Conservation (phyloP, 2,888 invertebrate genomes). For the Pseudococcus viburni region DNA sequence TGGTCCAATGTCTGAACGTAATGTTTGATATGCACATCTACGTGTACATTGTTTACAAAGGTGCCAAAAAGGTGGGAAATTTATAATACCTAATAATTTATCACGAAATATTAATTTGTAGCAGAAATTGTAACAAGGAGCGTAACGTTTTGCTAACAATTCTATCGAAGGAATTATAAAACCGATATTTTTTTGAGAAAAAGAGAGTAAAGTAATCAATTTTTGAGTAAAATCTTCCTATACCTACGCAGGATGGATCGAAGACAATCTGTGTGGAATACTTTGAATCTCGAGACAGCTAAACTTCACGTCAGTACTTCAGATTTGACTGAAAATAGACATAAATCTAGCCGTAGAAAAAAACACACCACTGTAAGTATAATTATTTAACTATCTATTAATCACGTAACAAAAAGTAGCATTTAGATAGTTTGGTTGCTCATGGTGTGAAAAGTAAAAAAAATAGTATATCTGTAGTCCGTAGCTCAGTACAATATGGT, state of each 20-base stretch:
- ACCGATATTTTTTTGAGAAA: no score
- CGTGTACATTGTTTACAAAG: constrained; percentile 20
- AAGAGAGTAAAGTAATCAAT: no score
- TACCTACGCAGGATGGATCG: constrained; percentile 47
- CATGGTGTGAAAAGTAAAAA: background rate
- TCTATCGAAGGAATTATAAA: background rate
- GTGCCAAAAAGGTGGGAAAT: constrained; percentile 67
- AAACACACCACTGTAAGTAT: constrained; percentile 56
- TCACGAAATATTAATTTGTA: constrained; percentile 31
- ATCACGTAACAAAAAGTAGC: background rate
- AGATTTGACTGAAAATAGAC: constrained; percentile 48
- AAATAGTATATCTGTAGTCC: background rate
- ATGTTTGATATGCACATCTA: constrained; percentile 14
- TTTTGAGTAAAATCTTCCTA: no score
- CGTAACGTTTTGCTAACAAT: constrained; percentile 27
- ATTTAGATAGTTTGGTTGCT: background rate
- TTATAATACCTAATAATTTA: constrained; percentile 11
- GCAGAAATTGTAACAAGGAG: background rate
- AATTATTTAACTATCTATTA: background rate
- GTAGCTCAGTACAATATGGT: no score
- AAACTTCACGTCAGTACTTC: constrained; percentile 62
- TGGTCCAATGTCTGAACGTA: constrained; percentile 57
- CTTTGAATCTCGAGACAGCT: constrained; percentile 63
- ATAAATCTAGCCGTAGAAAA: constrained; percentile 65
- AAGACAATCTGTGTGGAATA: constrained; percentile 64